phyloP scores from a whole-genome alignment of 2,113 vertebrate species.

The Carlito syrichta region DNA sequence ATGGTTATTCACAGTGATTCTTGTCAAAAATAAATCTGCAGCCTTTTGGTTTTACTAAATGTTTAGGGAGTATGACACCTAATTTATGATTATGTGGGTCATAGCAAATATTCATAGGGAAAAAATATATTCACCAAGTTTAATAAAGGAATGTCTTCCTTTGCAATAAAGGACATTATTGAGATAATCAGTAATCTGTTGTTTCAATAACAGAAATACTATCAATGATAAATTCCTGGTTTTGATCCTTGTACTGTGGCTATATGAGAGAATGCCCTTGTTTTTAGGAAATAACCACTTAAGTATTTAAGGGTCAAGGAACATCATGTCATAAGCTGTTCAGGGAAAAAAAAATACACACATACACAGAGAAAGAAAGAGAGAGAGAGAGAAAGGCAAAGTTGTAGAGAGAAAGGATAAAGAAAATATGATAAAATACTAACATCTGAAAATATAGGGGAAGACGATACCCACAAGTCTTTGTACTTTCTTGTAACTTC shows the following conservation, averaged over 20 bases:
- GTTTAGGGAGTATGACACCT: neutral
- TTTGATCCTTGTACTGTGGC: neutral
- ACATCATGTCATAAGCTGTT: neutral
- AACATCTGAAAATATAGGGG: neutral
- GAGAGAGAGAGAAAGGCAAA: no score
- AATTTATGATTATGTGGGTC: neutral
- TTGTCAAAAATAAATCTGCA: neutral
- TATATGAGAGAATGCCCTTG: neutral
- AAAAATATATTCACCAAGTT: neutral
- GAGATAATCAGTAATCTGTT: neutral
- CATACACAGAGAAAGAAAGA: neutral
- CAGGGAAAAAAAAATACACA: neutral
- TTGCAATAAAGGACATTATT: neutral
- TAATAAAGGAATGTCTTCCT: neutral
- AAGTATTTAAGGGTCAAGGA: neutral
- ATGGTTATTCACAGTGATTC: neutral
- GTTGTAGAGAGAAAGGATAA: neutral
- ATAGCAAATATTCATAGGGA: neutral
- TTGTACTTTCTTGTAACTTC: neutral
- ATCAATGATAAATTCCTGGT: neutral
- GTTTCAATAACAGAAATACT: neutral
- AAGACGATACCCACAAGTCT: neutral
- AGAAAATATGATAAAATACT: neutral
- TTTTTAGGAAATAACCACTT: neutral
- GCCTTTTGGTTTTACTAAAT: neutral